Conservation (phyloP, 2,888 invertebrate species). For the Suillia variegata region DNA sequence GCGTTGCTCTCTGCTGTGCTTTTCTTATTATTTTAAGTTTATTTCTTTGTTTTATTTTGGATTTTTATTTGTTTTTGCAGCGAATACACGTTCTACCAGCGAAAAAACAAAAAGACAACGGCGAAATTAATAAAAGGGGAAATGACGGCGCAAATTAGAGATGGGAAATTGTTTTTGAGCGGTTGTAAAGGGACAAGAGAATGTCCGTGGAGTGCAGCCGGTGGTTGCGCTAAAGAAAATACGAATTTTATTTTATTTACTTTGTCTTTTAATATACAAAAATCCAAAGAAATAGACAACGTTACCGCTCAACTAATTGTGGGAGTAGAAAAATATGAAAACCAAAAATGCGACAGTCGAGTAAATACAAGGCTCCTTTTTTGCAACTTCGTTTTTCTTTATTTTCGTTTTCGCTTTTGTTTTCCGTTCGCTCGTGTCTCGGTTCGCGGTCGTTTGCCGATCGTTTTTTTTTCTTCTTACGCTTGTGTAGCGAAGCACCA, state of each 20-base stretch:
- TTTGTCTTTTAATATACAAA: neutral
- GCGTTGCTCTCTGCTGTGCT: slow-evolving; percentile 10
- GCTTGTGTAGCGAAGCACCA: too few relatives aligned
- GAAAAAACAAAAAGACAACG: slow-evolving; percentile 27
- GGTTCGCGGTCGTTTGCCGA: neutral
- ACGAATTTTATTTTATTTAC: slow-evolving; percentile 4
- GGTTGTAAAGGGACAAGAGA: neutral
- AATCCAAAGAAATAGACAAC: too few relatives aligned
- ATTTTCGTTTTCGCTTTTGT: neutral
- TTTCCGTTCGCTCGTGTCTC: neutral
- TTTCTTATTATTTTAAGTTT: slow-evolving; percentile 6
- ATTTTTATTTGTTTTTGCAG: slow-evolving; percentile 7
- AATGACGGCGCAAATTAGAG: neutral
- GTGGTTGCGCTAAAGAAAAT: slow-evolving; percentile 38
- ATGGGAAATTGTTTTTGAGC: neutral
- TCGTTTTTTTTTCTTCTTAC: slow-evolving; percentile 6
- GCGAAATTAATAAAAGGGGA: neutral
- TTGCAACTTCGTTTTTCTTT: neutral
- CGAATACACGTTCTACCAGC: neutral
- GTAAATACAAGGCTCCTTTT: neutral
- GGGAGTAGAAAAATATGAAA: too few relatives aligned
- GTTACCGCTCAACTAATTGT: too few relatives aligned
- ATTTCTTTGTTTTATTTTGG: neutral
- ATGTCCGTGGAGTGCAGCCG: slow-evolving; percentile 30
- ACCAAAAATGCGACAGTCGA: too few relatives aligned